Percentiles rank a stretch among this genome's conserved stretches.
Evolutionary conservation across 2,888 invertebrate species (phyloP).

Genomic region (Andrena flavipes): DNA sequence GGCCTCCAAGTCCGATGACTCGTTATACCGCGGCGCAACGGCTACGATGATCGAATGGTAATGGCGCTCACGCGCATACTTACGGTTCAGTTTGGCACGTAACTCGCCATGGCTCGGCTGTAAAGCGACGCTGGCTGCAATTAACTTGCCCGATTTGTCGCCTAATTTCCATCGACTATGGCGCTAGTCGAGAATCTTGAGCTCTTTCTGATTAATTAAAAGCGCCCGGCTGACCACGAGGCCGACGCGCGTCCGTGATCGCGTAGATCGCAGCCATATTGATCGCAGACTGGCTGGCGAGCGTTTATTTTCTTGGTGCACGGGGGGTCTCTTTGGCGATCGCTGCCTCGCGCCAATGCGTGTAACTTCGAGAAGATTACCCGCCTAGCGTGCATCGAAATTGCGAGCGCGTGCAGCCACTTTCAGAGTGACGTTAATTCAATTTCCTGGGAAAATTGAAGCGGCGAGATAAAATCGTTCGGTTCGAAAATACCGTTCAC

Average conservation of each 20-base stretch:
- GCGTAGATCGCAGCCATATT: background rate
- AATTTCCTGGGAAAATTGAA: slow-evolving; percentile 66
- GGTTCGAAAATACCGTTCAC: slow-evolving; percentile 42
- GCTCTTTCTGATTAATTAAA: slow-evolving; percentile 39
- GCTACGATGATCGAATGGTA: slow-evolving; percentile 69
- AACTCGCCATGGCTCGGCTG: slow-evolving; percentile 45
- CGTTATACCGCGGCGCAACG: slow-evolving; percentile 63
- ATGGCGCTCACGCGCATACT: slow-evolving; percentile 64
- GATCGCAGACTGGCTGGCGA: background rate
- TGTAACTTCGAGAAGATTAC: slow-evolving; percentile 43
- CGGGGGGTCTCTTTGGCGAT: background rate
- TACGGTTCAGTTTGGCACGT: slow-evolving; percentile 64
- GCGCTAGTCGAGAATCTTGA: slow-evolving; percentile 19
- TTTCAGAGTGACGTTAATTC: slow-evolving; percentile 66
- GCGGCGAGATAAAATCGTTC: slow-evolving; percentile 61
- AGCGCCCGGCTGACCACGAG: slow-evolving; percentile 4
- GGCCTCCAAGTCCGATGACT: slow-evolving; percentile 68
- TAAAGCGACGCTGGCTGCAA: slow-evolving; percentile 47
- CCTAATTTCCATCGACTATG: slow-evolving; percentile 52
- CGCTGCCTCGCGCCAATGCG: slow-evolving; percentile 7
- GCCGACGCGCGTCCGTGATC: slow-evolving; percentile 12
- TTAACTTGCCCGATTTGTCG: slow-evolving; percentile 60
- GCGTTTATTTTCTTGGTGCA: background rate
- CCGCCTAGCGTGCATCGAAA: slow-evolving; percentile 55
- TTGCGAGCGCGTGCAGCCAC: slow-evolving; percentile 53